Evolutionary conservation across 1,140 invertebrate species (phyloP).

Genomic region (Heliconius himera): DNA sequence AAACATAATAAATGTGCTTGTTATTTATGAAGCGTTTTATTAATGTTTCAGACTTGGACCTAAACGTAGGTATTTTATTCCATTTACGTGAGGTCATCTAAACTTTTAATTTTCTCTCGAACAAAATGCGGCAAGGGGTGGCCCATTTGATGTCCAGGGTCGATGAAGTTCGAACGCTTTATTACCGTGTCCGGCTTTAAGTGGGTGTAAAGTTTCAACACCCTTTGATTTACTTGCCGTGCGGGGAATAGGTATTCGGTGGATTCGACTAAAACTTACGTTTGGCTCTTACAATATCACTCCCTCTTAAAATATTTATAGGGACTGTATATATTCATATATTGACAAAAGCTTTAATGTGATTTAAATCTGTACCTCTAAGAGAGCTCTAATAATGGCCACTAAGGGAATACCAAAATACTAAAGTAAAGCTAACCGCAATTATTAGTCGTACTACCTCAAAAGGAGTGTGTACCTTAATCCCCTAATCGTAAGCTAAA

Average conservation of each 20-base stretch:
- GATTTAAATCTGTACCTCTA: slow-evolving; percentile 14
- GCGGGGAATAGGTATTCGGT: slow-evolving; percentile 64
- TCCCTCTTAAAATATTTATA: slow-evolving; percentile 4
- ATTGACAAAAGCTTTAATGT: neutral
- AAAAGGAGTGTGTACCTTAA: slow-evolving; percentile 71
- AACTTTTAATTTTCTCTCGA: slow-evolving; percentile 75
- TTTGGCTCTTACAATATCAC: neutral
- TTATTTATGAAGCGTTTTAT: too few relatives aligned
- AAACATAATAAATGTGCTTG: too few relatives aligned
- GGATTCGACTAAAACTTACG: slow-evolving; percentile 54
- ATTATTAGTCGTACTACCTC: slow-evolving; percentile 76
- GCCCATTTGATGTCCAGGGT: slow-evolving; percentile 77
- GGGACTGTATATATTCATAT: neutral
- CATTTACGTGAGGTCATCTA: slow-evolving; percentile 45
- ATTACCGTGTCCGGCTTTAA: slow-evolving; percentile 81
- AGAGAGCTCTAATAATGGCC: slow-evolving; percentile 43
- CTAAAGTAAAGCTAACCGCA: slow-evolving; percentile 68
- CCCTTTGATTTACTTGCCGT: slow-evolving; percentile 79
- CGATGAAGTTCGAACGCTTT: slow-evolving; percentile 79
- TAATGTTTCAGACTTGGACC: too few relatives aligned
- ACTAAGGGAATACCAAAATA: slow-evolving; percentile 58
- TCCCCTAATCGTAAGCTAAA: slow-evolving; percentile 80
- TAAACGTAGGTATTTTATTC: slow-evolving; percentile 9
- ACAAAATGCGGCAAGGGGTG: slow-evolving; percentile 75
- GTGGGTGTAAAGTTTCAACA: slow-evolving; percentile 82